phyloP scores from a whole-genome alignment of 2,888 invertebrate genomes.

The Esperia sulphurella region DNA sequence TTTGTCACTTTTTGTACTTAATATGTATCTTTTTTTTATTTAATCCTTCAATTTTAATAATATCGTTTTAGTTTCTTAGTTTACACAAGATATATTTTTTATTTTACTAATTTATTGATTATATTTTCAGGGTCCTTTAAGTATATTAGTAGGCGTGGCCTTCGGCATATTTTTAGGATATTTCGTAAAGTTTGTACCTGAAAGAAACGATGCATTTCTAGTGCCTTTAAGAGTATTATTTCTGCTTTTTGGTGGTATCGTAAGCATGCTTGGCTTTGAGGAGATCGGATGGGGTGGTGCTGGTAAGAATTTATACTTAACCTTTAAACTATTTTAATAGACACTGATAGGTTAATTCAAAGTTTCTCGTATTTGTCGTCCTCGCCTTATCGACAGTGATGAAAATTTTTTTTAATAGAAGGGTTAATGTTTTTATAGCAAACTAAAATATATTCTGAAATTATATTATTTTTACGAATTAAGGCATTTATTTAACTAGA shows the following conservation, averaged over 20 bases:
- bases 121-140: slow-evolving; percentile 82
- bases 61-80: not conserved
- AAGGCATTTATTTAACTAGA: too few relatives aligned
- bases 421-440: too few relatives aligned
- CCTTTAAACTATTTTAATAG: too few relatives aligned
- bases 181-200: slow-evolving; percentile 86
- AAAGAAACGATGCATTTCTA: slow-evolving; percentile 84
- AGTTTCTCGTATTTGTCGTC: too few relatives aligned
- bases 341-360: too few relatives aligned
- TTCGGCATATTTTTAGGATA: slow-evolving; percentile 87
- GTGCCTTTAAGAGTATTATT: slow-evolving; percentile 85
- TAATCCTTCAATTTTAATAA: not conserved
- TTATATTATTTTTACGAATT: too few relatives aligned
- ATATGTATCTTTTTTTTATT: not conserved
- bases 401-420: too few relatives aligned
- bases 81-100: too few relatives aligned
- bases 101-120: too few relatives aligned
- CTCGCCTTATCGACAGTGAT: too few relatives aligned
- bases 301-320: slow-evolving; percentile 23
- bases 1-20: not conserved
- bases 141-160: slow-evolving; percentile 84
- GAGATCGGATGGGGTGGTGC: slow-evolving; percentile 79
- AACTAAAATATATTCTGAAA: too few relatives aligned
- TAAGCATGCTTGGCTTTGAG: slow-evolving; percentile 89
- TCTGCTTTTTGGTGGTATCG: slow-evolving; percentile 85